A percentile compares a stretch with the other conserved stretches of the same genome.
Conservation (phyloP, 2,113 vertebrate genomes). For the Petaurus breviceps region DNA sequence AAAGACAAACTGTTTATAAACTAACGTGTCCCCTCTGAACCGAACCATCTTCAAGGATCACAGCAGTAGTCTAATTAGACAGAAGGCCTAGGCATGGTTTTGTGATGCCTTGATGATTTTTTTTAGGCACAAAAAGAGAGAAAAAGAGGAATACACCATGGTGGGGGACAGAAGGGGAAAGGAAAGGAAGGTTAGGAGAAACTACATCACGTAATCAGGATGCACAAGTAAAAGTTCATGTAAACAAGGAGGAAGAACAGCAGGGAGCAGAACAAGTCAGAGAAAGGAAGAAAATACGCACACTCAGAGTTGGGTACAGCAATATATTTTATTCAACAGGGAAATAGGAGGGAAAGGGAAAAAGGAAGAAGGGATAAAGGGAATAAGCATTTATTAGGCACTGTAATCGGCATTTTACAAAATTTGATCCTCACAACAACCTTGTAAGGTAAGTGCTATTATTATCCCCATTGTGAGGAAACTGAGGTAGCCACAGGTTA, state of each 20-base stretch:
- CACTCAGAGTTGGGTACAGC: background rate
- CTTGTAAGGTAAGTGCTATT: background rate
- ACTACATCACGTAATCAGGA: no score
- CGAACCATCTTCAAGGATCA: background rate
- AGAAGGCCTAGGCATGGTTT: background rate
- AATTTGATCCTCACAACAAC: background rate
- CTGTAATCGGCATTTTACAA: background rate
- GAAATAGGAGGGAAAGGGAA: background rate
- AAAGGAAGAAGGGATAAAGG: background rate
- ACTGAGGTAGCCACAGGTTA: no score
- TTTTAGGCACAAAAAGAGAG: background rate
- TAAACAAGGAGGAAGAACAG: no score
- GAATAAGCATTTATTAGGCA: background rate
- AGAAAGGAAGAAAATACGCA: no score
- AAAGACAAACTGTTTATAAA: no score
- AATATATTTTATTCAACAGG: background rate
- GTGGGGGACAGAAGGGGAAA: no score
- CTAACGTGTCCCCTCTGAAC: background rate
- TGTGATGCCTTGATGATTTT: background rate
- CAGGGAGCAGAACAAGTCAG: no score
- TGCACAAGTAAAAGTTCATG: no score
- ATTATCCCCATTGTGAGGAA: background rate
- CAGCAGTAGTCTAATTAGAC: background rate
- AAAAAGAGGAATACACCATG: background rate
- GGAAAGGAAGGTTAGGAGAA: no score